A percentile compares a stretch with the other conserved stretches of the same genome.
phyloP scores from a whole-genome alignment of 2,113 vertebrate genomes.

The Ammodytes marinus region DNA sequence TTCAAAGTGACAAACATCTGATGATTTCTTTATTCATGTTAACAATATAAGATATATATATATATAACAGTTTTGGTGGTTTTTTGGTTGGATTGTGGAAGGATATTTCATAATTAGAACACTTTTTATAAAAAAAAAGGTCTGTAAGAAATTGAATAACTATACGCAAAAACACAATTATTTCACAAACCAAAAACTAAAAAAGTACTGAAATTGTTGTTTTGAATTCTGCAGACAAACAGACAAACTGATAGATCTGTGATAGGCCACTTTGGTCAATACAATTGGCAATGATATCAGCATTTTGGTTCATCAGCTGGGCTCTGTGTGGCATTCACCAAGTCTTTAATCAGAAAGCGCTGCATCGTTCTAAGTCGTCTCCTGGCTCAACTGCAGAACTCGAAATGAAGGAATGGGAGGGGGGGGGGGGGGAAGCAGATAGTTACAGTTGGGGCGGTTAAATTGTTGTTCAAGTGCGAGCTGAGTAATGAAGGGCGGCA shows the following conservation, averaged over 20 bases:
- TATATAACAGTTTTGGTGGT: neutral
- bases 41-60: neutral
- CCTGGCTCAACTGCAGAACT: constrained; percentile 6
- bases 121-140: neutral
- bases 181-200: neutral
- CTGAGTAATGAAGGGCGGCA: constrained; percentile 19
- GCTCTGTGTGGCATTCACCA: constrained; percentile 5
- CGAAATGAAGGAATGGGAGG: constrained; percentile 52
- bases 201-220: neutral
- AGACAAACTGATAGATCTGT: neutral
- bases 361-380: constrained; percentile 1
- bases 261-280: neutral
- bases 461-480: constrained; percentile 4
- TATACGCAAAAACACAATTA: neutral
- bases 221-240: neutral
- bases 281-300: neutral
- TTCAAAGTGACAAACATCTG: neutral
- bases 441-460: neutral
- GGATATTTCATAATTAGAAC: neutral
- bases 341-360: constrained; percentile 20
- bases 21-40: neutral
- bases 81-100: neutral
- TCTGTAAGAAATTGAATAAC: neutral
- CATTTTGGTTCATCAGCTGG: neutral
- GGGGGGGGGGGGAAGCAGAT: neutral